Evolutionary conservation across 2,113 vertebrate species (phyloP), one percentile per base, ranked within the genome.

Genomic region (Lasiurus cinereus): DNA sequence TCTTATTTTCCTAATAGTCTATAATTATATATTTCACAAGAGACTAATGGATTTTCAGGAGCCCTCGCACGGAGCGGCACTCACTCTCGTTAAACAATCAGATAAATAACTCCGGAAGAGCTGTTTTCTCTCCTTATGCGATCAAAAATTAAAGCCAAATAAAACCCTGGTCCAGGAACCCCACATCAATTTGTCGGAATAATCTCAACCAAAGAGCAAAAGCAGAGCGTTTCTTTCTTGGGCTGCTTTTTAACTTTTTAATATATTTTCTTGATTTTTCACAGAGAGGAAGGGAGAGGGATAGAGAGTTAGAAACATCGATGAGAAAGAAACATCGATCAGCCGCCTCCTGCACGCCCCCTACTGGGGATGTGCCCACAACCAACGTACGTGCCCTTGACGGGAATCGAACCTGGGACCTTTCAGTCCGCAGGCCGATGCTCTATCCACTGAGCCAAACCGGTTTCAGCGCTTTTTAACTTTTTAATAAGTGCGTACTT

Each of bases 11-110:
- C 94, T 96, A 96, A 95, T 94, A 93, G 79, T 94, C 73, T 94
- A 43, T 97, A 97, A 97, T 97, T 96, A 97, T 11, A 85, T 91
- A 96, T 95, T 97, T 95, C 88, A 95, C 88, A 97, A 95, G 96
- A 95, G 94, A 94, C 82, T 94, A 97, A 96, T 94, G 95, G 96
- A 92, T 89, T 91, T 96, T 94, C 76, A 83, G 54, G 70, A 92
- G 74, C 69, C 84, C 86, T 88, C 33, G 7, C 16, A n/a, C 43
- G 93, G 74, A 83, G 9, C 12, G 16, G 62, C 72, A 9, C 29
- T 95, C 52, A 39, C 24, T 83, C 39, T 88, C 88, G 66, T 85
- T 95, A 95, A 97, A 79, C 80, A 96, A 86, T 52, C 83, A 0
- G 4, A 91, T 93, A 80, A 85, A 72, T 95, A 93, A 96, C 93